Conservation (phyloP, 2,888 invertebrate genomes). For the Protonemura montana region DNA sequence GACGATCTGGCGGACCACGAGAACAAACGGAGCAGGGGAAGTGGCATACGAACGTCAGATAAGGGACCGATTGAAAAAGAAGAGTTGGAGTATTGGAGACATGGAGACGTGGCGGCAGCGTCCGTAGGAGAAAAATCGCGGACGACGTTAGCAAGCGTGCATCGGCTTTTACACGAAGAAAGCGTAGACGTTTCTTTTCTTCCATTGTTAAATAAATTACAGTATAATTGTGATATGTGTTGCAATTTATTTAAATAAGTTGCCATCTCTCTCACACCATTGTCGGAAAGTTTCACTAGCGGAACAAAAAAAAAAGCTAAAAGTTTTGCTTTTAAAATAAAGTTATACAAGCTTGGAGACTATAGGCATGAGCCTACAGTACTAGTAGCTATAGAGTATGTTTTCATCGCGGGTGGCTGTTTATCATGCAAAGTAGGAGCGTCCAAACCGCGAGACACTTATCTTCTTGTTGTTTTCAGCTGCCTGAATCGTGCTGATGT, state of each 20-base stretch:
- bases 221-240: conserved; percentile 38
- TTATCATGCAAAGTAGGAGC: conserved; percentile 21
- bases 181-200: neutral
- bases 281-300: conserved; percentile 27
- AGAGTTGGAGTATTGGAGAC: conserved; percentile 13
- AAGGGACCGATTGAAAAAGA: conserved; percentile 13
- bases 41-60: conserved; percentile 28
- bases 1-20: neutral
- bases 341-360: neutral
- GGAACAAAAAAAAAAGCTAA: conserved; percentile 32
- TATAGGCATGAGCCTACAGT: neutral
- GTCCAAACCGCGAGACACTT: conserved; percentile 29
- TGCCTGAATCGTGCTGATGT: conserved; percentile 84
- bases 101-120: neutral
- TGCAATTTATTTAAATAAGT: conserved; percentile 8
- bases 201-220: neutral
- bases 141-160: neutral
- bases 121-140: neutral
- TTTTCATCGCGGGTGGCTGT: conserved; percentile 2
- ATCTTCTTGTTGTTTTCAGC: conserved; percentile 60
- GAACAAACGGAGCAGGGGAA: conserved; percentile 4
- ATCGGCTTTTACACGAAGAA: neutral
- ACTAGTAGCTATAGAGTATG: neutral
- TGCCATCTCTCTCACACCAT: neutral
- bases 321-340: conserved; percentile 36